These are phyloP conservation scores for Calidris pugnax DNA, from an alignment of 2,113 vertebrate genomes.

Conservation along the genomic window DNA sequence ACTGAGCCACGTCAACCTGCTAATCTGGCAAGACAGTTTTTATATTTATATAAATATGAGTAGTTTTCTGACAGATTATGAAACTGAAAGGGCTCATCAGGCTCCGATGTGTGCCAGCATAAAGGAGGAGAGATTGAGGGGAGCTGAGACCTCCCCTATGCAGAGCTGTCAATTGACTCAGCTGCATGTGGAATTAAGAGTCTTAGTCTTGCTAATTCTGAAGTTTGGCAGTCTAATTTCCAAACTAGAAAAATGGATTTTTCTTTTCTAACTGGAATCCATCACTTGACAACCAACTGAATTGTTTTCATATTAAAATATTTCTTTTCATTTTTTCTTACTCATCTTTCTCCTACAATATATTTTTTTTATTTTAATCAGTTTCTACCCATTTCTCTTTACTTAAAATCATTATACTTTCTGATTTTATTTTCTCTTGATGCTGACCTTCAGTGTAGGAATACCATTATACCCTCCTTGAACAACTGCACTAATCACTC, in stretches of 20 bases:
- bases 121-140: background rate
- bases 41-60: no score
- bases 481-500: accelerated
- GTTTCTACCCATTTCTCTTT: background rate
- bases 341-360: background rate
- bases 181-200: background rate
- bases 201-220: background rate
- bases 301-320: background rate
- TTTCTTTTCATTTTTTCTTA: background rate
- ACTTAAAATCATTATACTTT: background rate
- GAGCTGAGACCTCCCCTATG: background rate
- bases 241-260: background rate
- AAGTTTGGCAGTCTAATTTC: background rate
- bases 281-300: background rate
- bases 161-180: background rate
- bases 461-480: background rate
- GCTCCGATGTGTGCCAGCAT: background rate
- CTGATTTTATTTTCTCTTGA: background rate
- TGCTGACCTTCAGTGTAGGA: background rate
- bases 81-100: background rate
- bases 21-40: background rate
- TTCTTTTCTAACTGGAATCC: background rate
- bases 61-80: background rate
- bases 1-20: background rate
- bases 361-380: background rate